These are phyloP conservation scores for Tetranychus urticae DNA, from an alignment of 1,140 invertebrate species.

Conservation along the genomic window DNA sequence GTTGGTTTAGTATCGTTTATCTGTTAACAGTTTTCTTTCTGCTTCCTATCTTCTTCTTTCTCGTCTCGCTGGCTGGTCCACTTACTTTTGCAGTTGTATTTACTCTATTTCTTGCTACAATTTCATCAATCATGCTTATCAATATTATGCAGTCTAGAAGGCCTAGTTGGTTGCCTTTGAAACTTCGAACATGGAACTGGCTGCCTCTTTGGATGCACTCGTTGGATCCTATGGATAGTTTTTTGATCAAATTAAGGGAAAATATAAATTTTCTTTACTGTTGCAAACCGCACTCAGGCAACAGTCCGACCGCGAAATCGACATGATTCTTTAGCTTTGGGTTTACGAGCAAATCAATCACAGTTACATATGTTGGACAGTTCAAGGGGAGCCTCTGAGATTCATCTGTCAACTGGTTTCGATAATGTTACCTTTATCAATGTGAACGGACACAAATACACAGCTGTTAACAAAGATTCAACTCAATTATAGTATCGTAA, in stretches of 20 bases:
- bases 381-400: neutral
- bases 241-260: constrained; percentile 9
- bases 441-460: neutral
- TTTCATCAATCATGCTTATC: constrained; percentile 17
- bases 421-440: neutral
- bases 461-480: neutral
- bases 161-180: constrained; percentile 21
- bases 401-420: neutral
- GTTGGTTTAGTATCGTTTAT: constrained; percentile 33
- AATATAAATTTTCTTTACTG: constrained; percentile 2
- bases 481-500: neutral
- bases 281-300: neutral
- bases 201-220: constrained; percentile 26
- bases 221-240: constrained; percentile 22
- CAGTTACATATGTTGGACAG: neutral
- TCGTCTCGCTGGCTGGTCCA: constrained; percentile 19
- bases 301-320: neutral
- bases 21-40: constrained; percentile 28
- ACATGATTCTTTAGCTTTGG: neutral
- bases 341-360: neutral
- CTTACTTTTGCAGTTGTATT: constrained; percentile 15
- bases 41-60: constrained; percentile 25
- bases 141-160: constrained; percentile 22
- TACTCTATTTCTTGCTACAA: constrained; percentile 17
- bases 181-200: constrained; percentile 26